These are phyloP conservation scores for Anableps anableps DNA, from an alignment of 2,797 vertebrate species.

Conservation along the genomic window DNA sequence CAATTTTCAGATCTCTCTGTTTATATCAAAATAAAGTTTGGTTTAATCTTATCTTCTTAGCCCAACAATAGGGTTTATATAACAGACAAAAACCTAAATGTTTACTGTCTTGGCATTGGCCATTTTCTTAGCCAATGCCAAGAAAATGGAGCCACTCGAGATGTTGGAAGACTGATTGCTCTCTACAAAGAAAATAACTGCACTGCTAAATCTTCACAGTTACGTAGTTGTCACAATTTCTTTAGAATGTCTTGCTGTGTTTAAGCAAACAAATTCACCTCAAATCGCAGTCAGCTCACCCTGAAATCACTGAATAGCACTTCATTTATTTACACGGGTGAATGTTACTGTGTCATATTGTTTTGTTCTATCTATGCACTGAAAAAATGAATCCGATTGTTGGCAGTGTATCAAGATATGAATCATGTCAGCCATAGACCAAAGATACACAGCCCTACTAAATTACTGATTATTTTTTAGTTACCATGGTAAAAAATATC, in stretches of 20 bases:
- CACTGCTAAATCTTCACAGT: not conserved
- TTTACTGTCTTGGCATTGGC: not conserved
- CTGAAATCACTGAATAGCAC: not conserved
- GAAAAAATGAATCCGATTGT: not conserved
- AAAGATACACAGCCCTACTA: not conserved
- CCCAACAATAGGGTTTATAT: not conserved
- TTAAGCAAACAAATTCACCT: not conserved
- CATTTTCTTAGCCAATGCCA: too few relatives aligned
- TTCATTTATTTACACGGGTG: not conserved
- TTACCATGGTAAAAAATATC: not conserved
- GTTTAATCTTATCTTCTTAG: not conserved
- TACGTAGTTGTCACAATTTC: too few relatives aligned
- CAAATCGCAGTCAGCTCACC: not conserved
- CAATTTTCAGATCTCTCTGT: not conserved
- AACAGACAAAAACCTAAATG: rapidly evolving
- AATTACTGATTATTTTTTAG: not conserved
- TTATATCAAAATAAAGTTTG: not conserved
- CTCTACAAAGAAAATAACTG: not conserved
- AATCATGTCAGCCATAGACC: not conserved
- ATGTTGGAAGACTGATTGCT: too few relatives aligned
- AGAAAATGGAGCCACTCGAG: not conserved
- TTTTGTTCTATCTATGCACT: not conserved
- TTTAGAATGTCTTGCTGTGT: too few relatives aligned
- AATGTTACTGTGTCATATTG: not conserved
- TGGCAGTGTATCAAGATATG: too few relatives aligned